phyloP scores from a whole-genome alignment of 2,888 invertebrate species.

The Temnothorax unifasciatus region DNA sequence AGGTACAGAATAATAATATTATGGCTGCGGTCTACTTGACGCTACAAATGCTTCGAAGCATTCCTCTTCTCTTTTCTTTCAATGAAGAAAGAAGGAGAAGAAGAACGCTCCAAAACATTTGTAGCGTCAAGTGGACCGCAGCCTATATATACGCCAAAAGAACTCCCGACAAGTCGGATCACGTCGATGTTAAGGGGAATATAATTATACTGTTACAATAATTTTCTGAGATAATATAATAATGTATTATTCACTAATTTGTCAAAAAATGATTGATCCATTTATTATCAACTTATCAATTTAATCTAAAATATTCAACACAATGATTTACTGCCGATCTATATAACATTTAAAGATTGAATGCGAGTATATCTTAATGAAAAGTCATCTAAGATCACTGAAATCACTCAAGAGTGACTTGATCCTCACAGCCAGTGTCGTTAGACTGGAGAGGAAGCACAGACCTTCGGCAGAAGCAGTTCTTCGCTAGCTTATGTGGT shows the following conservation, averaged over 20 bases:
- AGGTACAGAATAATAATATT: too few species aligned
- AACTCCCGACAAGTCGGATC: too few species aligned
- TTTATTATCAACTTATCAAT: background rate
- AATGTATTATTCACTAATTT: background rate
- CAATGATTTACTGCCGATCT: conserved; percentile 59
- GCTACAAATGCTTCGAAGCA: too few species aligned
- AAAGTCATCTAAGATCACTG: conserved; percentile 66
- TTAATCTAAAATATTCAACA: conserved; percentile 45
- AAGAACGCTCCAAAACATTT: too few species aligned
- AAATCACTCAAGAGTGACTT: conserved; percentile 55
- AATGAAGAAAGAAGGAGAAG: too few species aligned
- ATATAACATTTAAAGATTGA: conserved; percentile 64
- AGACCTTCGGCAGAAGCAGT: conserved; percentile 75
- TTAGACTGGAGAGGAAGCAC: conserved; percentile 59
- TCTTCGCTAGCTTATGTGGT: conserved; percentile 76
- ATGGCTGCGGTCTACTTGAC: too few species aligned
- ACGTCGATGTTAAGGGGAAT: too few species aligned
- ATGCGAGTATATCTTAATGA: conserved; percentile 68
- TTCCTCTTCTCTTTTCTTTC: too few species aligned
- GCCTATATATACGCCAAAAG: too few species aligned
- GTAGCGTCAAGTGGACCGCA: too few species aligned
- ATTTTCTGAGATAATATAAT: background rate
- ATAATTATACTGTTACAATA: background rate
- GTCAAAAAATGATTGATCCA: background rate
- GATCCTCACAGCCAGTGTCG: conserved; percentile 61